Evolutionary conservation across 2,113 vertebrate genomes (phyloP).

Genomic region (Daphoenositta chrysoptera): DNA sequence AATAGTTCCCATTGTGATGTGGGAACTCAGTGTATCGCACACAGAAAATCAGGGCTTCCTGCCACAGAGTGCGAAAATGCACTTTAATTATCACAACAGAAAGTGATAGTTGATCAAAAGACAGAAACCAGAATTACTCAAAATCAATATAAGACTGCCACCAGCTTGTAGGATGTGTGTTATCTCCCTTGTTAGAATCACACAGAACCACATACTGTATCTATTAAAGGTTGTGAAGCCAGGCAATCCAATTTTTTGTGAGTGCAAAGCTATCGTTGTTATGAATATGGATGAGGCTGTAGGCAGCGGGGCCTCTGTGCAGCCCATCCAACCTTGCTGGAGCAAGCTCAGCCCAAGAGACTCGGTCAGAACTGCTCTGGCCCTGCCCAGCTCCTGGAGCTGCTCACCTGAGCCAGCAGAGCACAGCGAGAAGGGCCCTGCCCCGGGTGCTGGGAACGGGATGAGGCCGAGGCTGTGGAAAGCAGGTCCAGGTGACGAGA

Average conservation of each 20-base stretch:
- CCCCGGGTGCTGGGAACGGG: too few species aligned
- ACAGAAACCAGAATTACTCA: background rate
- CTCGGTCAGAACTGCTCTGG: too few species aligned
- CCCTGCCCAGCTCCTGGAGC: too few species aligned
- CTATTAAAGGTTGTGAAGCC: background rate
- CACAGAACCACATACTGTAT: background rate
- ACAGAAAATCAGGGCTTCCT: background rate
- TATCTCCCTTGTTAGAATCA: background rate
- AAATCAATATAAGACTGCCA: constrained; percentile 22
- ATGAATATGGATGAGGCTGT: constrained; percentile 17
- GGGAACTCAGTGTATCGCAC: background rate
- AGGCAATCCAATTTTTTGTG: background rate
- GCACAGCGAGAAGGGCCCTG: fast-evolving
- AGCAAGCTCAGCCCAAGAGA: too few species aligned
- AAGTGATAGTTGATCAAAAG: background rate
- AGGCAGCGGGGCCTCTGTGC: background rate
- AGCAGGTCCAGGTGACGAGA: background rate
- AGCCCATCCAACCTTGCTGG: background rate
- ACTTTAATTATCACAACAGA: constrained; percentile 20
- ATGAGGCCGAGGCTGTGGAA: background rate
- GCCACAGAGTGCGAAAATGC: background rate
- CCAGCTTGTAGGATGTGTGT: background rate
- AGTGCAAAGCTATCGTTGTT: background rate
- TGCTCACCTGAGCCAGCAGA: background rate
- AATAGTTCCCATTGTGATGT: background rate